A percentile compares a stretch with the other conserved stretches of the same genome.
Conservation (phyloP, 2,797 vertebrate species). For the Eleutherodactylus coqui region DNA sequence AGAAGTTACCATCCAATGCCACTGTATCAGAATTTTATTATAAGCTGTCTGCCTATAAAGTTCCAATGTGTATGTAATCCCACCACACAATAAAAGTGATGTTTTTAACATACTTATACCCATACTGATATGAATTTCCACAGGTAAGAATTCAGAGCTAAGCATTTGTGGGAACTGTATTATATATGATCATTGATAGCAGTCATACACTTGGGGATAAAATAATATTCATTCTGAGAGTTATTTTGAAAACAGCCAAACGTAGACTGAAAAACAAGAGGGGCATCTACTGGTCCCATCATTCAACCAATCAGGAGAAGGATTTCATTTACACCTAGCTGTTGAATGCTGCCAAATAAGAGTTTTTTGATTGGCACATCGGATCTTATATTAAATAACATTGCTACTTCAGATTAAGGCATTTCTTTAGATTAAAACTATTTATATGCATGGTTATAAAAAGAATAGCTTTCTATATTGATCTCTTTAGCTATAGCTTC, state of each 20-base stretch:
- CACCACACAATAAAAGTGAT: constrained; percentile 32
- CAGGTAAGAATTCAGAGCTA: neutral
- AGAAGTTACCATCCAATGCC: constrained; percentile 41
- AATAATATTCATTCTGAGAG: neutral
- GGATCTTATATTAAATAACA: neutral
- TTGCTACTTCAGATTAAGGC: neutral
- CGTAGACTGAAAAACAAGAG: neutral
- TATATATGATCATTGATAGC: neutral
- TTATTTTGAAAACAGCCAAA: neutral
- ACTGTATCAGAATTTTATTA: constrained; percentile 43
- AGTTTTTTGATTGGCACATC: neutral
- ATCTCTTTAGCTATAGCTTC: too few species aligned
- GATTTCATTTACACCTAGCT: too few species aligned
- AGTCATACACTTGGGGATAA: neutral
- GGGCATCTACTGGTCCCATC: neutral
- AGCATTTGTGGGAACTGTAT: neutral
- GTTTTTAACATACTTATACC: constrained; percentile 27
- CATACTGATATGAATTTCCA: neutral
- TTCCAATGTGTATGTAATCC: constrained; percentile 25
- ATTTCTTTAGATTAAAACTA: too few species aligned
- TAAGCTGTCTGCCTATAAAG: constrained; percentile 21
- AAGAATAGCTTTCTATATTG: too few species aligned
- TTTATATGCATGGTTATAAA: too few species aligned
- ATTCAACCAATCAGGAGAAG: neutral
- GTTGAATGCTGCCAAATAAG: neutral